Percentiles rank a stretch among this genome's conserved stretches.
Conservation (phyloP, 2,113 vertebrate genomes). For the Amazona vittata region DNA sequence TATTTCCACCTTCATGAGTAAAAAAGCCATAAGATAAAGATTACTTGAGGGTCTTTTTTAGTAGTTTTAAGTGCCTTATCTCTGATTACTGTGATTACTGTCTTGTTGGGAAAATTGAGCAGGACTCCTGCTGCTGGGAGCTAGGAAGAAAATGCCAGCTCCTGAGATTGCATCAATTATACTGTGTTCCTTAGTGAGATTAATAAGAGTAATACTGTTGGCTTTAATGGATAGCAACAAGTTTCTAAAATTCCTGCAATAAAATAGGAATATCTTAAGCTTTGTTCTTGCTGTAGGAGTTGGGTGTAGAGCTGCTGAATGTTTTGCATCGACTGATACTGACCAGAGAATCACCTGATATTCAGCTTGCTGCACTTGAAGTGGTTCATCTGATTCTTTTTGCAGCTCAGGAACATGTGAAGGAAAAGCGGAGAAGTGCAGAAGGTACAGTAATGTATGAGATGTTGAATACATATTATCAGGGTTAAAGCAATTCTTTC, state of each 20-base stretch:
- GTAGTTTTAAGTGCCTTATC: not conserved
- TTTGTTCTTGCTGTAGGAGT: constrained; percentile 74
- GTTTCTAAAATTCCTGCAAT: not conserved
- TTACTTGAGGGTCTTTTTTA: not conserved
- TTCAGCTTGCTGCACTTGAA: constrained; percentile 87
- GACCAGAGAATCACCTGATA: constrained; percentile 84
- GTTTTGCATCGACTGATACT: constrained; percentile 91
- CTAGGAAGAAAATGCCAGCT: not conserved
- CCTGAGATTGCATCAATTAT: not conserved
- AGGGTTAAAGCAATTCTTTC: not conserved
- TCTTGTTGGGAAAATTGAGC: not conserved
- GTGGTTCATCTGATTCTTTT: constrained; percentile 84
- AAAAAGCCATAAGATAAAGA: not conserved
- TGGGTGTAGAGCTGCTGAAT: constrained; percentile 89
- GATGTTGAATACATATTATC: not conserved
- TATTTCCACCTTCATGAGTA: not conserved
- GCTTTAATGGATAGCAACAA: not conserved
- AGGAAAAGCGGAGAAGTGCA: constrained; percentile 90
- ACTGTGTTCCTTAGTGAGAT: not conserved
- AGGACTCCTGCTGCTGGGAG: not conserved
- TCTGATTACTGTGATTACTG: not conserved
- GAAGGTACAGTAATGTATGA: constrained; percentile 78
- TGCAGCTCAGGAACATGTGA: constrained; percentile 89
- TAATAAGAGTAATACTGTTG: not conserved
- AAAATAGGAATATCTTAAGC: not conserved